A percentile compares a stretch with the other conserved stretches of the same genome.
Conservation (phyloP, 2,888 invertebrate species). For the Metopia argyrocephala region DNA sequence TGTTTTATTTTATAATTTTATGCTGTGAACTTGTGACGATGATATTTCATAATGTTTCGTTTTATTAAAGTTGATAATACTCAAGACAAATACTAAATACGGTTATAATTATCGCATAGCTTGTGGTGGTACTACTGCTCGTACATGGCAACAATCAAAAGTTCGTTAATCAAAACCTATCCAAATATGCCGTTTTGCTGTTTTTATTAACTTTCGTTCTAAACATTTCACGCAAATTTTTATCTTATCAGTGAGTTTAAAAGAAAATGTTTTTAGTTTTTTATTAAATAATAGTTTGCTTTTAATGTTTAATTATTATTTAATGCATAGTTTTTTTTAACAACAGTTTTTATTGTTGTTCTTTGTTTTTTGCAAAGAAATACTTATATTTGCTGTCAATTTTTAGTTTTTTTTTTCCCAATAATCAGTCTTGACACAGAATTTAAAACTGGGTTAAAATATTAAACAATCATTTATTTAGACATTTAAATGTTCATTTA, state of each 20-base stretch:
- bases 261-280: not conserved
- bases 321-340: slow-evolving; percentile 2
- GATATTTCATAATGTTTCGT: slow-evolving; percentile 8
- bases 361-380: not conserved
- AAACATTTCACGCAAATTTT: slow-evolving; percentile 26
- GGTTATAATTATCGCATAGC: not conserved
- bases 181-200: not conserved
- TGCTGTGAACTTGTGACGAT: not conserved
- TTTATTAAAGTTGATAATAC: slow-evolving; percentile 8
- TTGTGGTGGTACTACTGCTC: not conserved
- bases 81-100: slow-evolving; percentile 10
- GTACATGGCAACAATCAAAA: slow-evolving; percentile 21
- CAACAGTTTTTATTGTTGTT: not conserved
- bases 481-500: not conserved
- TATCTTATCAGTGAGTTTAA: slow-evolving; percentile 48
- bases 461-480: slow-evolving; percentile 29
- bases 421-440: slow-evolving; percentile 54
- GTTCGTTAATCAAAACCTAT: not conserved
- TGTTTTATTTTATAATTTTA: not conserved
- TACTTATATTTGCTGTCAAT: not conserved
- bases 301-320: not conserved
- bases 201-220: not conserved
- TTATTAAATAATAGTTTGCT: not conserved
- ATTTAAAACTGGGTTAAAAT: slow-evolving; percentile 48
- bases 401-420: slow-evolving; percentile 2